phyloP scores from a whole-genome alignment of 2,888 invertebrate species.

The Parnassius mnemosyne region DNA sequence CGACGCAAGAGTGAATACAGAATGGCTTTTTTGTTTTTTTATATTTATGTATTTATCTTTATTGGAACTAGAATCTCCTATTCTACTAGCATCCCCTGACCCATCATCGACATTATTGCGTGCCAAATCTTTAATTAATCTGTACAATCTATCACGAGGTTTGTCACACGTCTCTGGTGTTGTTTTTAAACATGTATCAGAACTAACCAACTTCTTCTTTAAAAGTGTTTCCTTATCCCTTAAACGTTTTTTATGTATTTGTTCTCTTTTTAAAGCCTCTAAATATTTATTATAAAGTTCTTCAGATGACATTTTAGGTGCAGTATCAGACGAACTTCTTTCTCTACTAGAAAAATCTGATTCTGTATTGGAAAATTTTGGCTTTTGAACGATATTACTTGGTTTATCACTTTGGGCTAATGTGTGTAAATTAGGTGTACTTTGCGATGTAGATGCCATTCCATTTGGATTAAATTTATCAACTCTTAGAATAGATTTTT shows the following conservation, averaged over 20 bases:
- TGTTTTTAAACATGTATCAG: conserved; percentile 51
- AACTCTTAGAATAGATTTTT: conserved; percentile 65
- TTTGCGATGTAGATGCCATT: conserved; percentile 68
- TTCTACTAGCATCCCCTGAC: conserved; percentile 72
- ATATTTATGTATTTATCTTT: conserved; percentile 37
- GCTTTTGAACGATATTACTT: conserved; percentile 38
- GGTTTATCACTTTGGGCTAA: conserved; percentile 48
- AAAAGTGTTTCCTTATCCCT: conserved; percentile 66
- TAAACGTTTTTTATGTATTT: conserved; percentile 62
- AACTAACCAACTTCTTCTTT: conserved; percentile 63
- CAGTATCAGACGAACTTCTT: conserved; percentile 54
- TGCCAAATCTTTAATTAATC: conserved; percentile 68
- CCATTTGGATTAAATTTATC: conserved; percentile 62
- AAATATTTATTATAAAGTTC: conserved; percentile 67
- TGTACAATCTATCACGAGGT: conserved; percentile 52
- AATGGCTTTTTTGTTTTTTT: conserved; percentile 63
- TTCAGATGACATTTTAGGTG: conserved; percentile 62
- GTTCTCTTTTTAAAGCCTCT: conserved; percentile 62
- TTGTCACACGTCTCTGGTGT: conserved; percentile 42
- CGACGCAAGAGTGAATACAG: conserved; percentile 70
- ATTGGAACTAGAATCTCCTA: conserved; percentile 52
- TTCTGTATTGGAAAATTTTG: conserved; percentile 51
- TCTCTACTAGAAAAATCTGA: conserved; percentile 61
- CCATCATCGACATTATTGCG: conserved; percentile 70
- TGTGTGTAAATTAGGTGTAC: conserved; percentile 64